A percentile compares a stretch with the other conserved stretches of the same genome.
Conservation (phyloP, 2,113 vertebrate species). For the Apaloderma vittatum region DNA sequence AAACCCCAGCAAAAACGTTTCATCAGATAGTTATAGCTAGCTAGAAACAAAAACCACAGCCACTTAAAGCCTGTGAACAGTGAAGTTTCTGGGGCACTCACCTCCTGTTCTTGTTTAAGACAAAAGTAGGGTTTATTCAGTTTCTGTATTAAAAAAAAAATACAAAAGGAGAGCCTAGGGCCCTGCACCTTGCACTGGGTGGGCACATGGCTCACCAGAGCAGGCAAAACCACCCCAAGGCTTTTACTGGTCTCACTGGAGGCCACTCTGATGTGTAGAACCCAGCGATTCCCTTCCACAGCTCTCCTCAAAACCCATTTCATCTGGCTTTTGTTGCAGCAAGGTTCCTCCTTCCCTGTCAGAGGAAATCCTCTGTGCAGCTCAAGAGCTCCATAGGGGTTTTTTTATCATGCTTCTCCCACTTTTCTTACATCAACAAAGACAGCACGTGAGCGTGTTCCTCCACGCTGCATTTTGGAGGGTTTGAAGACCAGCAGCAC, state of each 20-base stretch:
- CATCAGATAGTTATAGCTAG: constrained; percentile 12
- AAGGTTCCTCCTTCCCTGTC: background rate
- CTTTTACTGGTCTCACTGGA: background rate
- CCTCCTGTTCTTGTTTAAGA: constrained; percentile 29
- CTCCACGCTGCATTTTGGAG: background rate
- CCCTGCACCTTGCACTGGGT: background rate
- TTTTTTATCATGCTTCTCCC: background rate
- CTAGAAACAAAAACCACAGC: constrained; percentile 55
- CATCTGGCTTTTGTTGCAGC: background rate
- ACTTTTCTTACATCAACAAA: background rate
- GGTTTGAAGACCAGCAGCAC: background rate
- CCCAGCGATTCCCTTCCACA: background rate
- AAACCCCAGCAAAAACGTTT: background rate
- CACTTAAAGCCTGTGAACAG: background rate
- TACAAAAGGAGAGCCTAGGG: background rate
- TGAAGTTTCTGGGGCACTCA: constrained; percentile 3
- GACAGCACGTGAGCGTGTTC: background rate
- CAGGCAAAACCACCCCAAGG: background rate
- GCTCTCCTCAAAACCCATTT: background rate
- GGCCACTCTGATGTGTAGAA: background rate
- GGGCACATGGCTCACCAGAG: background rate
- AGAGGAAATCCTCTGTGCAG: background rate
- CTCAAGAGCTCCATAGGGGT: background rate
- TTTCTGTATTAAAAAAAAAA: background rate
- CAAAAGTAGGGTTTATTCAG: background rate